Percentiles rank a stretch among this genome's conserved stretches.
Conservation (phyloP, 2,797 vertebrate genomes). For the Enteromius afrohamiltoni region DNA sequence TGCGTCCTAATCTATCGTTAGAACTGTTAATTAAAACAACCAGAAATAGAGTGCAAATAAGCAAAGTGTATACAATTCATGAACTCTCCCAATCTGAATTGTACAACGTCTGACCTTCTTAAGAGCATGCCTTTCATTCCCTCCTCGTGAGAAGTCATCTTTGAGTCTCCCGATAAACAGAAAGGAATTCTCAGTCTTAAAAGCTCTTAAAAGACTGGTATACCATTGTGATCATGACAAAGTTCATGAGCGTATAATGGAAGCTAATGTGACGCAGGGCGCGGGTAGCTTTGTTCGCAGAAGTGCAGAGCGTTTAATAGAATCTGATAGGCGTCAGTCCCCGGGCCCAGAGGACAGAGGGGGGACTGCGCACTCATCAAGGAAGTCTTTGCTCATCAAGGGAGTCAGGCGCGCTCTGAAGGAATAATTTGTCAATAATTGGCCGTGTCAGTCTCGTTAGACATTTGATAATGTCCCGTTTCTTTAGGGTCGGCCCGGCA, state of each 20-base stretch:
- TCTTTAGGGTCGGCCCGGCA: conserved; percentile 69
- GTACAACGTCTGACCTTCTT: neutral
- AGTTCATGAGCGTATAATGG: conserved; percentile 78
- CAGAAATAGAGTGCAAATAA: neutral
- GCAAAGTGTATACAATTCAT: neutral
- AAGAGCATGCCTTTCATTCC: neutral
- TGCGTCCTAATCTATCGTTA: neutral
- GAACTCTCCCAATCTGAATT: neutral
- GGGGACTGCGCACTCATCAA: conserved; percentile 66
- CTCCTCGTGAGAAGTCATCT: neutral
- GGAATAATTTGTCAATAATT: conserved; percentile 86
- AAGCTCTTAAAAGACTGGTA: conserved; percentile 64
- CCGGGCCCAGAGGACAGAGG: conserved; percentile 67
- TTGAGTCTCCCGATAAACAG: conserved; percentile 10
- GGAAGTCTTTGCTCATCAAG: conserved; percentile 65
- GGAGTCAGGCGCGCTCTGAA: conserved; percentile 63
- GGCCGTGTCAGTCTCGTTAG: conserved; percentile 81
- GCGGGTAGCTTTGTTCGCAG: conserved; percentile 75
- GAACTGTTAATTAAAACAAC: neutral
- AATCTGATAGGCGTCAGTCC: conserved; percentile 81
- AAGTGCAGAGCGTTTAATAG: conserved; percentile 78
- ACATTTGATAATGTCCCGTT: conserved; percentile 74
- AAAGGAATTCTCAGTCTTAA: conserved; percentile 44
- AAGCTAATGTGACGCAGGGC: conserved; percentile 72
- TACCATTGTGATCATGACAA: conserved; percentile 71